Percentiles rank a stretch among this genome's conserved stretches.
Conservation (phyloP, 1,140 invertebrate species). For the Sitobion miscanthi region DNA sequence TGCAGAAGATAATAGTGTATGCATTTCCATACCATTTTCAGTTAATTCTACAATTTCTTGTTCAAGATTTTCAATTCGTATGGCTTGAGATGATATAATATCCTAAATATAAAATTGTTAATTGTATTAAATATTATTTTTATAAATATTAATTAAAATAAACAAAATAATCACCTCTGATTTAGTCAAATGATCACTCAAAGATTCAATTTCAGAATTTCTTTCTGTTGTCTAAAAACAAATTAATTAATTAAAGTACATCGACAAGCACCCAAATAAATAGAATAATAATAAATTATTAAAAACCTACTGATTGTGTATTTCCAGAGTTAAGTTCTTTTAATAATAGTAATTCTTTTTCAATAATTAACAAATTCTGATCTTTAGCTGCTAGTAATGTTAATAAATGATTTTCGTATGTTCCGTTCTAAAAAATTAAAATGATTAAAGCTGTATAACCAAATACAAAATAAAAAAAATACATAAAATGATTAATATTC, state of each 20-base stretch:
- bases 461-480: neutral
- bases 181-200: conserved; percentile 31
- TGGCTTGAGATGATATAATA: conserved; percentile 40
- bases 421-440: conserved; percentile 37
- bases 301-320: conserved; percentile 16
- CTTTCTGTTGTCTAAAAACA: conserved; percentile 22
- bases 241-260: neutral
- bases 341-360: conserved; percentile 30
- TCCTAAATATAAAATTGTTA: conserved; percentile 24
- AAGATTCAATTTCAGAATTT: conserved; percentile 29
- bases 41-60: conserved; percentile 52
- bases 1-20: conserved; percentile 21
- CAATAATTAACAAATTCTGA: conserved; percentile 31
- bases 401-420: conserved; percentile 44
- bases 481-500: neutral
- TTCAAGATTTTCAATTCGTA: conserved; percentile 42
- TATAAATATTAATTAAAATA: neutral
- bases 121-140: neutral
- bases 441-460: neutral
- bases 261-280: neutral
- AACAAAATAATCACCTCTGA: conserved; percentile 20
- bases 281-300: neutral
- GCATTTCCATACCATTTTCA: conserved; percentile 50
- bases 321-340: conserved; percentile 14
- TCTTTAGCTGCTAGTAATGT: conserved; percentile 46